Evolutionary conservation across 2,797 vertebrate species (phyloP).

Genomic region (Microchirus variegatus): DNA sequence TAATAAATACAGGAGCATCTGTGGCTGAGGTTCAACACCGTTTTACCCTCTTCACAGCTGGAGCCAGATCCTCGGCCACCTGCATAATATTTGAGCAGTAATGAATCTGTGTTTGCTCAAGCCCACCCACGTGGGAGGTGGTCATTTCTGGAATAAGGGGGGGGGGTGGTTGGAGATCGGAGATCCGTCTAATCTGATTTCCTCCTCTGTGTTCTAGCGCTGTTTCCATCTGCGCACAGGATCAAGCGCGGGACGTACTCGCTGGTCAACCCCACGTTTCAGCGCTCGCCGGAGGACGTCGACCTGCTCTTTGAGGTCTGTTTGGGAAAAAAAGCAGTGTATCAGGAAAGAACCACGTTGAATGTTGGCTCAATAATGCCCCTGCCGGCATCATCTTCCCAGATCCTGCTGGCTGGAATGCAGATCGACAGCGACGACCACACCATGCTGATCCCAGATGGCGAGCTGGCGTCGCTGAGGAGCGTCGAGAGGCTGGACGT

Average conservation of each 20-base stretch:
- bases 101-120: constrained; percentile 53
- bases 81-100: constrained; percentile 61
- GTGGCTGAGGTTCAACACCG: constrained; percentile 36
- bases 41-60: constrained; percentile 43
- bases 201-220: constrained; percentile 72
- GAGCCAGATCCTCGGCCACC: constrained; percentile 25
- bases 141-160: not conserved
- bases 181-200: constrained; percentile 56
- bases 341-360: too few species aligned
- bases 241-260: constrained; percentile 84
- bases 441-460: constrained; percentile 84
- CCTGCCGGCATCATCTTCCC: constrained; percentile 35
- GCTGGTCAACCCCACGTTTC: constrained; percentile 87
- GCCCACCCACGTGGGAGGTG: constrained; percentile 23
- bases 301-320: constrained; percentile 92
- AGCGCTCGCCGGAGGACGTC: constrained; percentile 86
- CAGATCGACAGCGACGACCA: constrained; percentile 77
- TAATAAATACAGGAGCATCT: too few species aligned
- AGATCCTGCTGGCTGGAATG: constrained; percentile 90
- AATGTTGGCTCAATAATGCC: too few species aligned
- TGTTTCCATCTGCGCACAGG: constrained; percentile 88
- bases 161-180: too few species aligned
- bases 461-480: constrained; percentile 89
- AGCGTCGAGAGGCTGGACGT: constrained; percentile 82
- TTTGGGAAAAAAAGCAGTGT: too few species aligned